A percentile compares a stretch with the other conserved stretches of the same genome.
Evolutionary conservation across 2,797 vertebrate genomes (phyloP).

Genomic region (Phylloscopus collybita): DNA sequence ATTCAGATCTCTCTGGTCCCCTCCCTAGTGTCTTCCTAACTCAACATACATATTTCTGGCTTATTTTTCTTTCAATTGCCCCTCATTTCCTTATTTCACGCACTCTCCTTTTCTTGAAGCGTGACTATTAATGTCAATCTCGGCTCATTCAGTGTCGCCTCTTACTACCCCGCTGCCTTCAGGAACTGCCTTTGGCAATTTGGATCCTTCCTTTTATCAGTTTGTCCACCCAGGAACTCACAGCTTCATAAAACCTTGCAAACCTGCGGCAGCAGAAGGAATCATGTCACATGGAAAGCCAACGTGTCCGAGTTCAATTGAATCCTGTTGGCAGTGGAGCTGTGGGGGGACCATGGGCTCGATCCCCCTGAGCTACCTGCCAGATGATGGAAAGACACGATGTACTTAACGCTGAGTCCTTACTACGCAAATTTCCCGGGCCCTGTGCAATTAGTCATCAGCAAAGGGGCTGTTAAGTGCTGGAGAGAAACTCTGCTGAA

Average conservation of each 20-base stretch:
- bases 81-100: neutral
- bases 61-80: neutral
- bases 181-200: neutral
- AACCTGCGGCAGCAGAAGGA: neutral
- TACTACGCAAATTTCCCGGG: neutral
- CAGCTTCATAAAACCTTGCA: neutral
- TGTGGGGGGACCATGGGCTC: neutral
- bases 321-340: accelerated
- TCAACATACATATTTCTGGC: neutral
- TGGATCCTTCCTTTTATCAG: neutral
- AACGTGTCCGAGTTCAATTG: accelerated
- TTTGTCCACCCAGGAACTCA: neutral
- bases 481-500: neutral
- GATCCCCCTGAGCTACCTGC: neutral
- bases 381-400: neutral
- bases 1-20: neutral
- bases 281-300: neutral
- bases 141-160: neutral
- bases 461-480: neutral
- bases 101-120: neutral
- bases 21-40: neutral
- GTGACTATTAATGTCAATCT: neutral
- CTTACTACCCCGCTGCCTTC: neutral
- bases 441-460: neutral
- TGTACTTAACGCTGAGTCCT: accelerated